These are phyloP conservation scores for Drosophila sulfurigaster DNA, from an alignment of 1,140 invertebrate genomes.

Conservation along the genomic window DNA sequence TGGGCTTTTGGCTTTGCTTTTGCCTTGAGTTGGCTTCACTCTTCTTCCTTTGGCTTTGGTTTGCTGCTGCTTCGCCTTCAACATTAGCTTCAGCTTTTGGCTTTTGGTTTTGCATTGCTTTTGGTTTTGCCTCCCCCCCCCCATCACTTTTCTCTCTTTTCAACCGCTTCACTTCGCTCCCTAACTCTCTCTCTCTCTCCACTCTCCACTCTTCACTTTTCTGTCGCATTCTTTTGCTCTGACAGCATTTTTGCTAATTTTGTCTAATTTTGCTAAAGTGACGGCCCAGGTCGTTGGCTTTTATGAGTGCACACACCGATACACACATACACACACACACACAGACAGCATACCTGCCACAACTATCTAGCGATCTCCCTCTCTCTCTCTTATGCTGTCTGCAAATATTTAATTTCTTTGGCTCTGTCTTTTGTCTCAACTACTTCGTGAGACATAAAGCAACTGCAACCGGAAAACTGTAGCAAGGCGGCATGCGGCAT, in stretches of 20 bases:
- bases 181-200: slow-evolving; percentile 9
- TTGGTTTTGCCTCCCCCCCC: slow-evolving; percentile 5
- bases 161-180: slow-evolving; percentile 19
- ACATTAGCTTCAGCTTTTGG: neutral
- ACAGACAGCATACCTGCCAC: slow-evolving; percentile 13
- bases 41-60: neutral
- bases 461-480: slow-evolving; percentile 7
- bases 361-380: neutral
- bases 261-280: slow-evolving; percentile 65
- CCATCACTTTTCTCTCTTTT: neutral
- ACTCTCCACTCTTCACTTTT: neutral
- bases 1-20: slow-evolving; percentile 17
- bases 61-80: slow-evolving; percentile 4
- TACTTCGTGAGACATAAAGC: slow-evolving; percentile 26
- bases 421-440: slow-evolving; percentile 42
- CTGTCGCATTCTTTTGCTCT: neutral
- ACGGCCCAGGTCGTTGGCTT: slow-evolving; percentile 50
- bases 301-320: slow-evolving; percentile 35
- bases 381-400: neutral
- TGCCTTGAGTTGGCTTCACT: neutral
- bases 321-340: slow-evolving; percentile 6
- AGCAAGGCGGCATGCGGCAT: slow-evolving; percentile 11
- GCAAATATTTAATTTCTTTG: slow-evolving; percentile 63
- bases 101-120: slow-evolving; percentile 12
- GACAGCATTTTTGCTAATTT: slow-evolving; percentile 64